These are phyloP conservation scores for Ochotona curzoniae DNA, from an alignment of 2,113 vertebrate genomes.

Conservation along the genomic window DNA sequence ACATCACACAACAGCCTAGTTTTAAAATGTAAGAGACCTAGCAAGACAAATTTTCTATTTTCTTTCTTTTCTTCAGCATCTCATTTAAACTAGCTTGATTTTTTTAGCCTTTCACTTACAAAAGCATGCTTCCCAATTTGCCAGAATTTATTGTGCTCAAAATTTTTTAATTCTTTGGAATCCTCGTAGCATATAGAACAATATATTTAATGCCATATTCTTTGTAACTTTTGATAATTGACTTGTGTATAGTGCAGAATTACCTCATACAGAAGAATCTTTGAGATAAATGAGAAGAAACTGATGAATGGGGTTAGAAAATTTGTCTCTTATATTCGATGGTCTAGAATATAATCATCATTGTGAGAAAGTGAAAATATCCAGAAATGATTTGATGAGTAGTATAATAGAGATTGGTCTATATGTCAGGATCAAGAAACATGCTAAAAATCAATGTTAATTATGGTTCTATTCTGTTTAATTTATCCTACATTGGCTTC, in stretches of 20 bases:
- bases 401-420: accelerated
- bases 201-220: background rate
- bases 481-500: background rate
- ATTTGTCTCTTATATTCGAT: background rate
- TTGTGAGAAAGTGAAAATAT: background rate
- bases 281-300: background rate
- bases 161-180: background rate
- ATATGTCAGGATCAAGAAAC: background rate
- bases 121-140: background rate
- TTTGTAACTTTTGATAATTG: background rate
- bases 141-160: background rate
- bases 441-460: background rate
- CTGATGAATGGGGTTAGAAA: background rate
- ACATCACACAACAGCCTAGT: background rate
- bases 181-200: background rate
- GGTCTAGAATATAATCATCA: background rate
- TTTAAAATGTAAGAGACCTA: background rate
- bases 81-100: background rate
- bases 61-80: background rate
- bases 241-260: background rate
- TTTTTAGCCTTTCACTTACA: background rate
- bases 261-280: background rate
- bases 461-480: background rate
- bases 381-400: too few relatives aligned
- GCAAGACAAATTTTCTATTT: background rate